phyloP scores from a whole-genome alignment of 2,797 vertebrate species.

The Channallabes apus region DNA sequence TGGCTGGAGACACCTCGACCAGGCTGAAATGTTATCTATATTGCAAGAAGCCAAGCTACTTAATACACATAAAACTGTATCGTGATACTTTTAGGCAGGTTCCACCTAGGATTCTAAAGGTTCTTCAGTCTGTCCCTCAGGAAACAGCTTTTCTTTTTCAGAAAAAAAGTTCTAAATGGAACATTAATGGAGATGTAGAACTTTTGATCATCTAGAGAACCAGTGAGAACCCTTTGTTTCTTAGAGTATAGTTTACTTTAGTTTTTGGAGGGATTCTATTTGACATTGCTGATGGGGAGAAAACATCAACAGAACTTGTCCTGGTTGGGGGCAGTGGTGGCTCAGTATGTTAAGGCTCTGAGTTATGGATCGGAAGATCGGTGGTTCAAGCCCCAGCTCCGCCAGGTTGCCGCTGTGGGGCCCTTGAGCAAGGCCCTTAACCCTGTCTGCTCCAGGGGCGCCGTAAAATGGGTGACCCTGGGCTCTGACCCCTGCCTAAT shows the following conservation, averaged over 20 bases:
- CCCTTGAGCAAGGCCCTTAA: no score
- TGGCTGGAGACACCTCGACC: slow-evolving; percentile 28
- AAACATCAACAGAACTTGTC: neutral
- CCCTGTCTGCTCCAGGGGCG: no score
- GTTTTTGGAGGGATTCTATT: no score
- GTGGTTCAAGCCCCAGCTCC: no score
- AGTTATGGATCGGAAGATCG: no score
- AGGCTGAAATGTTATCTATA: neutral
- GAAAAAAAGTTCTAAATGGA: neutral
- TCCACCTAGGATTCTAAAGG: neutral
- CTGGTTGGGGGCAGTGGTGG: no score
- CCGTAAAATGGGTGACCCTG: no score
- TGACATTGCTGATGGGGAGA: neutral
- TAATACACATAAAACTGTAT: neutral
- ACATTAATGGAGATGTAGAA: neutral
- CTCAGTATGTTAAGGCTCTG: no score
- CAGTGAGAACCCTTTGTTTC: neutral
- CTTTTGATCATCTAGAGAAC: neutral
- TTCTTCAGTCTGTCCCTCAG: neutral
- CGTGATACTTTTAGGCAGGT: neutral
- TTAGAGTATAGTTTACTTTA: neutral
- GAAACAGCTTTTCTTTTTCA: neutral
- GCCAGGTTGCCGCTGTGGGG: no score
- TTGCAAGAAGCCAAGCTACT: neutral
- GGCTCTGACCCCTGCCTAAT: no score